Evolutionary conservation across 1,140 invertebrate genomes (phyloP).

Genomic region (Drosophila tsacasi): DNA sequence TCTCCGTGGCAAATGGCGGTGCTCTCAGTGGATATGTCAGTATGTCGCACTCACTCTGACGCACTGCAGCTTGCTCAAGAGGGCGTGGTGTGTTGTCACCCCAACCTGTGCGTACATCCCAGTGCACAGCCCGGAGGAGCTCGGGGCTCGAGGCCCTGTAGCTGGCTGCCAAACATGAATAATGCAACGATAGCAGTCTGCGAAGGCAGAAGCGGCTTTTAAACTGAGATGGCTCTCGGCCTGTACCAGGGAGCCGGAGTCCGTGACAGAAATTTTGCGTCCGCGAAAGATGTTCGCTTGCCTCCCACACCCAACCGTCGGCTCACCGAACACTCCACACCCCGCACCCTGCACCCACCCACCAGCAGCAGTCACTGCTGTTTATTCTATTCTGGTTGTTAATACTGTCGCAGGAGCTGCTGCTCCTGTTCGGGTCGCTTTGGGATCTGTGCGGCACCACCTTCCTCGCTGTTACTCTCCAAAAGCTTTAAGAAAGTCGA

Average conservation of each 20-base stretch:
- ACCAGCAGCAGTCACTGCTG: conserved; percentile 18
- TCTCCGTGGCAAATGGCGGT: conserved; percentile 70
- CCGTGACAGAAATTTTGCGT: conserved; percentile 70
- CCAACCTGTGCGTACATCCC: conserved; percentile 16
- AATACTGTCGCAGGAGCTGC: conserved; percentile 38
- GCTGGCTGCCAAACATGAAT: conserved; percentile 75
- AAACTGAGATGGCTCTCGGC: conserved; percentile 19
- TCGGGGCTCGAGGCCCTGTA: conserved; percentile 39
- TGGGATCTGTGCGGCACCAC: conserved; percentile 26
- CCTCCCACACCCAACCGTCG: conserved; percentile 1
- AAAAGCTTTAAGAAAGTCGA: conserved; percentile 74
- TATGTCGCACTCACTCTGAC: conserved; percentile 60
- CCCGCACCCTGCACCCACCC: not conserved
- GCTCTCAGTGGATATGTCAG: conserved; percentile 71
- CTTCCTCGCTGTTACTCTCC: conserved; percentile 40
- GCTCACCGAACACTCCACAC: not conserved
- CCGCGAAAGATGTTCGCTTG: conserved; percentile 57
- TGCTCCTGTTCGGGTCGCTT: conserved; percentile 20
- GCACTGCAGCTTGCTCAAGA: conserved; percentile 39
- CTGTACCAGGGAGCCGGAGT: conserved; percentile 40
- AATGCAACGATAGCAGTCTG: conserved; percentile 66
- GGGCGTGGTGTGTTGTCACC: conserved; percentile 70
- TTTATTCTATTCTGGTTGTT: conserved; percentile 36
- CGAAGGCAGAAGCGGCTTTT: conserved; percentile 10
- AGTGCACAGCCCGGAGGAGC: conserved; percentile 4